phyloP scores from a whole-genome alignment of 2,888 invertebrate species.

The Sisyra nigra region DNA sequence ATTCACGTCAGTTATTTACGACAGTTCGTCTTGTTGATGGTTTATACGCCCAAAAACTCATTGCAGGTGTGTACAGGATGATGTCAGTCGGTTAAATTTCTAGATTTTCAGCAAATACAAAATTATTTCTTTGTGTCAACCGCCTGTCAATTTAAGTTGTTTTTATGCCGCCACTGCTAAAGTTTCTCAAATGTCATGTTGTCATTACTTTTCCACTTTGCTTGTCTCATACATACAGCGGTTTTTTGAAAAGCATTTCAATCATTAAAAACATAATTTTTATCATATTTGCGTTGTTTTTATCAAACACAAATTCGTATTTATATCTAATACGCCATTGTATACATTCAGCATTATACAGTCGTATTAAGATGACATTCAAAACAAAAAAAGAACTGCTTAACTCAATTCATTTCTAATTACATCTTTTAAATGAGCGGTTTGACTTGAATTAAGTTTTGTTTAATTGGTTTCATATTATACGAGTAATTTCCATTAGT shows the following conservation, averaged over 20 bases:
- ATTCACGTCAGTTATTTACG: slow-evolving; percentile 31
- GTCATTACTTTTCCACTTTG: slow-evolving; percentile 2
- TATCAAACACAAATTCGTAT: no score
- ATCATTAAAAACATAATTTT: no score
- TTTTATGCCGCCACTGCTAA: slow-evolving; percentile 21
- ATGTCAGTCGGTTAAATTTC: slow-evolving; percentile 7
- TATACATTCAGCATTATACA: no score
- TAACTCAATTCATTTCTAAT: no score
- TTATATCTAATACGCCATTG: no score
- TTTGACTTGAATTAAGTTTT: background rate
- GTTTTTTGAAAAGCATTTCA: no score
- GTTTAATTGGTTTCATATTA: background rate
- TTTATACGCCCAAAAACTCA: slow-evolving; percentile 19
- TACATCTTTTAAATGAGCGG: no score
- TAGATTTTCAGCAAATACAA: slow-evolving; percentile 15
- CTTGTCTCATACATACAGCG: background rate
- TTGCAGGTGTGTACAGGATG: slow-evolving; percentile 20
- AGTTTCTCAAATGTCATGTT: slow-evolving; percentile 27
- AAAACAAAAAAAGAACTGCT: no score
- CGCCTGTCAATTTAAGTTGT: slow-evolving; percentile 34
- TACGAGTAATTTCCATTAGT: background rate
- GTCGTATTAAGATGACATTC: no score
- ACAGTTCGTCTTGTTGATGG: slow-evolving; percentile 28
- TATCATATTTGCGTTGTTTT: no score
- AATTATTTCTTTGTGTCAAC: slow-evolving; percentile 33